These are phyloP conservation scores for Monochamus saltuarius DNA, from an alignment of 1,140 invertebrate species.

Conservation along the genomic window DNA sequence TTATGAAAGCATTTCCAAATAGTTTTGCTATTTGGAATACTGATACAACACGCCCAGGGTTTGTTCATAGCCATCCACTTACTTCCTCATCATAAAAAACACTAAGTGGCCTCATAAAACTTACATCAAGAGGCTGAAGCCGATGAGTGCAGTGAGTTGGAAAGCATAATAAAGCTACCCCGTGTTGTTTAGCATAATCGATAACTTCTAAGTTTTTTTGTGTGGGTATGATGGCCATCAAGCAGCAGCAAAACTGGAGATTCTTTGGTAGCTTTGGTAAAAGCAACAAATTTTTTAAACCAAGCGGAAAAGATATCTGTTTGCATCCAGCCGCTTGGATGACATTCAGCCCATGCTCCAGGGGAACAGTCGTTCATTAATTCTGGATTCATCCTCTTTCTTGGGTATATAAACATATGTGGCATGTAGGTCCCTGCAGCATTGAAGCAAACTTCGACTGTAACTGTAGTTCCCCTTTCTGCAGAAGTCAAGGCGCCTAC, in stretches of 20 bases:
- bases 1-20: slow-evolving; percentile 45
- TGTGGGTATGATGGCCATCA: slow-evolving; percentile 40
- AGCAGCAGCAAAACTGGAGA: slow-evolving; percentile 38
- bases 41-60: slow-evolving; percentile 34
- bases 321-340: slow-evolving; percentile 43
- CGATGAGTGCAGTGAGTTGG: slow-evolving; percentile 48
- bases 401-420: slow-evolving; percentile 38
- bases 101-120: slow-evolving; percentile 45
- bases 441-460: slow-evolving; percentile 23
- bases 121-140: slow-evolving; percentile 50
- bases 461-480: slow-evolving; percentile 14
- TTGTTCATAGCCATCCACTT: slow-evolving; percentile 23
- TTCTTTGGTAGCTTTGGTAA: slow-evolving; percentile 29
- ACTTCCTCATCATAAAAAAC: background rate
- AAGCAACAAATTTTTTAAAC: slow-evolving; percentile 45
- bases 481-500: slow-evolving; percentile 17
- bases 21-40: slow-evolving; percentile 44
- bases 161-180: too few species aligned
- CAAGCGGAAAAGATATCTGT: slow-evolving; percentile 42
- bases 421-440: slow-evolving; percentile 38
- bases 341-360: slow-evolving; percentile 33
- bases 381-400: slow-evolving; percentile 33
- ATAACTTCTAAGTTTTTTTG: slow-evolving; percentile 44
- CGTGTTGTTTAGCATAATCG: too few species aligned
- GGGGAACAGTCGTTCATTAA: slow-evolving; percentile 33